phyloP scores from a whole-genome alignment of 2,797 vertebrate genomes.

The Gadopsis bispinosus region DNA sequence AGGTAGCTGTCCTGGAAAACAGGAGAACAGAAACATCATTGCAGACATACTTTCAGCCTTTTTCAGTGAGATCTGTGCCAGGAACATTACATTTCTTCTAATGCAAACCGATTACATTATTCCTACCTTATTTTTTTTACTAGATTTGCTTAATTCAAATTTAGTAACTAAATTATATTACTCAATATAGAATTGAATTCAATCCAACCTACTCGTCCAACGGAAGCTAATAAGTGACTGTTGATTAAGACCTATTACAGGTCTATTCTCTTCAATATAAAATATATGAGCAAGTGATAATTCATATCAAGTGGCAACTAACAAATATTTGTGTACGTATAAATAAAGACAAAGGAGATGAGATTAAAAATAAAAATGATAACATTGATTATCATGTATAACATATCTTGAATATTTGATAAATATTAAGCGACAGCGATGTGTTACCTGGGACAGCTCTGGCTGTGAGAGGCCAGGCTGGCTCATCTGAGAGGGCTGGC shows the following conservation, averaged over 20 bases:
- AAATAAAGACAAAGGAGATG: background rate
- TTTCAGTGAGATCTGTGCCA: background rate
- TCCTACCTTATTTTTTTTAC: background rate
- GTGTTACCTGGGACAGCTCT: slow-evolving; percentile 94
- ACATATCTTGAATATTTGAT: background rate
- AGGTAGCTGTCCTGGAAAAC: slow-evolving; percentile 95
- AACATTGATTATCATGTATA: background rate
- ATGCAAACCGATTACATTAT: background rate
- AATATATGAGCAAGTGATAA: background rate
- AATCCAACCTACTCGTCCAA: background rate
- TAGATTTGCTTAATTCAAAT: background rate
- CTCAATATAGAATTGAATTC: background rate
- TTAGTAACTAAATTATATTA: background rate
- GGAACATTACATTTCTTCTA: background rate
- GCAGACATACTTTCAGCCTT: background rate
- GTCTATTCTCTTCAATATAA: background rate
- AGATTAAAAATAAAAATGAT: background rate
- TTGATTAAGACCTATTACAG: too few relatives aligned
- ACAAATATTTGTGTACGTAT: background rate
- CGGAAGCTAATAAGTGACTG: too few relatives aligned
- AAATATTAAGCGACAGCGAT: background rate
- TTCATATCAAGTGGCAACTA: background rate
- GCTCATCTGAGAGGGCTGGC: slow-evolving; percentile 99
- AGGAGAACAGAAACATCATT: slow-evolving; percentile 10
- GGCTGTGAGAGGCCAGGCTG: slow-evolving; percentile 98